Conservation (phyloP, 2,888 invertebrate species). For the Cloeon dipterum region DNA sequence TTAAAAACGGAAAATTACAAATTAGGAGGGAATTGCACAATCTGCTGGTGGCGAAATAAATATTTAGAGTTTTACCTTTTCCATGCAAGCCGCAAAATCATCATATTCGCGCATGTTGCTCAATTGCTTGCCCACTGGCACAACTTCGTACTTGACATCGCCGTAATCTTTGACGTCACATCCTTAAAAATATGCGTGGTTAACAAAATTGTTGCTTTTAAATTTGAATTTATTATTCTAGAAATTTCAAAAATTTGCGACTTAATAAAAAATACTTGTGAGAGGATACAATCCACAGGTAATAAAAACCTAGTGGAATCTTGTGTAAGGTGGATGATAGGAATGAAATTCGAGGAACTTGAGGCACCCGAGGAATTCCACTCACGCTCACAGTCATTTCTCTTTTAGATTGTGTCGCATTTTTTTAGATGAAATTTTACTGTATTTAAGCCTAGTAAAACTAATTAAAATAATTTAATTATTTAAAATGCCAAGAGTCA, state of each 20-base stretch:
- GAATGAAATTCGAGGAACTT: too few relatives aligned
- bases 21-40: not conserved
- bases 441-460: too few relatives aligned
- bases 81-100: slow-evolving; percentile 42
- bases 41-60: not conserved
- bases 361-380: too few relatives aligned
- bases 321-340: too few relatives aligned
- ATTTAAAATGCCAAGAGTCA: too few relatives aligned
- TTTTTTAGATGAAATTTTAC: too few relatives aligned
- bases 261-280: not conserved
- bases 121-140: slow-evolving; percentile 17
- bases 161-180: slow-evolving; percentile 50
- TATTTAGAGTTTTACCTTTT: slow-evolving; percentile 18
- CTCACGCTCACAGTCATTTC: too few relatives aligned
- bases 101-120: slow-evolving; percentile 41
- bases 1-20: not conserved
- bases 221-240: not conserved
- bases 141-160: slow-evolving; percentile 24
- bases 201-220: slow-evolving; percentile 2
- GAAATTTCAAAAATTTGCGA: too few relatives aligned
- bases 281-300: too few relatives aligned
- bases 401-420: too few relatives aligned
- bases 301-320: too few relatives aligned
- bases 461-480: too few relatives aligned
- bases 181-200: slow-evolving; percentile 19